phyloP scores from a whole-genome alignment of 64 coral and sea anemone genomes.

The Porites lutea region DNA sequence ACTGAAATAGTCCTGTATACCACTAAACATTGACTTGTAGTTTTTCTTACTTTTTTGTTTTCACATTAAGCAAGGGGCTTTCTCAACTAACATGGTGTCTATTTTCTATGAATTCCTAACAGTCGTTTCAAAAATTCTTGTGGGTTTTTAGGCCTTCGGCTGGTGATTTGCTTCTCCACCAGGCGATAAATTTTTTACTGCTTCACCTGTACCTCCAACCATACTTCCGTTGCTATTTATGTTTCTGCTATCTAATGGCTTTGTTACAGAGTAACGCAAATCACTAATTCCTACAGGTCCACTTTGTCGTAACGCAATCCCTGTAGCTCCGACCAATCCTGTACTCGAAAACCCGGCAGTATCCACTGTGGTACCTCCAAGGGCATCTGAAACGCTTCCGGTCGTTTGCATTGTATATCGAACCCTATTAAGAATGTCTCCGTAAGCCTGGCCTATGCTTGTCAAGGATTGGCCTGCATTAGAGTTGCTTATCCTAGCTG shows the following conservation, averaged over 20 bases:
- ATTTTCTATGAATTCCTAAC: too few species aligned
- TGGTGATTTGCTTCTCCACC: neutral
- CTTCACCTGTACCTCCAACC: neutral
- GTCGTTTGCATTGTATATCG: conserved; percentile 57
- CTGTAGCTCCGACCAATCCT: neutral
- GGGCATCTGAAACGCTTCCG: conserved; percentile 8
- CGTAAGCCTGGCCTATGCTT: conserved; percentile 10
- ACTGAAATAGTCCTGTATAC: too few species aligned
- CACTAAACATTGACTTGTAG: too few species aligned
- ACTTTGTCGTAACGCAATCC: neutral
- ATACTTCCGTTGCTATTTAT: neutral
- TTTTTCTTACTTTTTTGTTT: too few species aligned
- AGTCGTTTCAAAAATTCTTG: neutral
- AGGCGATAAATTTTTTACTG: neutral
- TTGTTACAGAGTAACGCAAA: neutral
- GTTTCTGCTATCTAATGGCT: neutral
- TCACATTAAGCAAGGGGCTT: too few species aligned
- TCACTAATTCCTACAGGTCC: neutral
- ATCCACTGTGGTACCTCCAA: neutral
- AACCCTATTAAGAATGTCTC: conserved; percentile 41
- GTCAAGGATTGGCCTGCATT: neutral
- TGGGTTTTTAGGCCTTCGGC: neutral
- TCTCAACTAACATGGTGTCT: too few species aligned
- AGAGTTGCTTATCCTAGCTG: neutral
- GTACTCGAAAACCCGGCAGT: neutral